Percentiles rank a stretch among this genome's conserved stretches.
Evolutionary conservation across 2,888 invertebrate genomes (phyloP).

Genomic region (Caenorhabditis virilis): DNA sequence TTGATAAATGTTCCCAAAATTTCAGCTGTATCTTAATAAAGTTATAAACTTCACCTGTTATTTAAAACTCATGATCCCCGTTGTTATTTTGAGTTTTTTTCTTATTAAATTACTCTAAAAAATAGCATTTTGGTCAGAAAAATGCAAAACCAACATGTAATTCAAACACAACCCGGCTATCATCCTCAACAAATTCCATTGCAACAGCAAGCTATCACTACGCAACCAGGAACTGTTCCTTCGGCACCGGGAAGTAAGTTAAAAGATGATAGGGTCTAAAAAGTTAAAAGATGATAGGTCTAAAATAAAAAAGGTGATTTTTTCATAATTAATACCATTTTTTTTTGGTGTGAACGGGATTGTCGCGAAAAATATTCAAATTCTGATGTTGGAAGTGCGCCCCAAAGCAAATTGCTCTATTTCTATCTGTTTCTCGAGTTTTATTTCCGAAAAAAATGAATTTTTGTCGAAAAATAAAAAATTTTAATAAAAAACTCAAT

Average conservation of each 20-base stretch:
- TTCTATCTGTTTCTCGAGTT: background rate
- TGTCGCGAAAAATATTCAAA: background rate
- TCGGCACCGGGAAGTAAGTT: constrained; percentile 14
- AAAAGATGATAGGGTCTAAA: background rate
- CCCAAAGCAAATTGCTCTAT: background rate
- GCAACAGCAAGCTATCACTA: constrained; percentile 20
- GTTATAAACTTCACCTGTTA: too few species aligned
- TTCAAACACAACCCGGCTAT: constrained; percentile 9
- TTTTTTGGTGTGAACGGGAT: too few species aligned
- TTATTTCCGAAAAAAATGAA: background rate
- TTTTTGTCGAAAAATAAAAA: too few species aligned
- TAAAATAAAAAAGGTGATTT: background rate
- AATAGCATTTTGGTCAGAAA: too few species aligned
- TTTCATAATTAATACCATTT: too few species aligned
- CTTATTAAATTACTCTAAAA: too few species aligned
- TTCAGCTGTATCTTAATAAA: too few species aligned
- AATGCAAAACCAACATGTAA: constrained; percentile 1
- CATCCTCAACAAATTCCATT: background rate
- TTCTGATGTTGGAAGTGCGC: background rate
- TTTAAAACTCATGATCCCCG: too few species aligned
- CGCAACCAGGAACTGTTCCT: constrained; percentile 24
- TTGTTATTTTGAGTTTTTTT: too few species aligned
- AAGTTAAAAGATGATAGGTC: background rate
- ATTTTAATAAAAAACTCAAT: too few species aligned
- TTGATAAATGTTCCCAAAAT: too few species aligned